Percentiles rank a stretch among this genome's conserved stretches.
Evolutionary conservation across 2,888 invertebrate genomes (phyloP).

Genomic region (Polyploca ridens): DNA sequence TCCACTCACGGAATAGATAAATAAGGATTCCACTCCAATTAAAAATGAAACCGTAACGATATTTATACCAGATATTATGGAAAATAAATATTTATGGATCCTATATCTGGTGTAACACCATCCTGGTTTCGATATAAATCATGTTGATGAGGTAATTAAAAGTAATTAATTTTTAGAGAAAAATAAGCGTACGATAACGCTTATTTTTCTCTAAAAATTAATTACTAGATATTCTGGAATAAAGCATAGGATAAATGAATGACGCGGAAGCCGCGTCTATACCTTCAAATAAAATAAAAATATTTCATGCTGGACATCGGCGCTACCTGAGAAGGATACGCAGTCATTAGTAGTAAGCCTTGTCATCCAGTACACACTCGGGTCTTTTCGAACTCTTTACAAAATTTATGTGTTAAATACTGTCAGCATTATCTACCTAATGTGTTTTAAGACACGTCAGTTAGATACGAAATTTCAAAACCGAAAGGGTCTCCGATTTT

Average conservation of each 20-base stretch:
- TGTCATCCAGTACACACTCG: conserved; percentile 55
- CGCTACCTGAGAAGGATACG: conserved; percentile 81
- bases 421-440: conserved; percentile 61
- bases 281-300: conserved; percentile 74
- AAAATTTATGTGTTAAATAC: conserved; percentile 69
- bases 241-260: conserved; percentile 53
- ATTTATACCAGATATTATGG: conserved; percentile 56
- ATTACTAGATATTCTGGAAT: conserved; percentile 26
- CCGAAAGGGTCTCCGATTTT: conserved; percentile 46
- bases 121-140: conserved; percentile 45
- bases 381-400: conserved; percentile 39
- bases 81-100: conserved; percentile 58
- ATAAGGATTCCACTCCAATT: conserved; percentile 66
- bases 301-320: conserved; percentile 73
- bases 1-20: too few species aligned
- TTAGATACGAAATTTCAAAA: conserved; percentile 54
- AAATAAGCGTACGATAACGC: too few species aligned
- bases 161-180: too few species aligned
- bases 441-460: conserved; percentile 62
- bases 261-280: conserved; percentile 73
- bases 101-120: conserved; percentile 29
- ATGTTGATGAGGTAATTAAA: conserved; percentile 56
- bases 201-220: too few species aligned
- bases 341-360: conserved; percentile 74
- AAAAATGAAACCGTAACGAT: conserved; percentile 62